Evolutionary conservation across 30 jellyfish, hydroid and myxozoan species (phyloP), one percentile per base, ranked within the genome.

Genomic region (Clytia hemisphaerica): DNA sequence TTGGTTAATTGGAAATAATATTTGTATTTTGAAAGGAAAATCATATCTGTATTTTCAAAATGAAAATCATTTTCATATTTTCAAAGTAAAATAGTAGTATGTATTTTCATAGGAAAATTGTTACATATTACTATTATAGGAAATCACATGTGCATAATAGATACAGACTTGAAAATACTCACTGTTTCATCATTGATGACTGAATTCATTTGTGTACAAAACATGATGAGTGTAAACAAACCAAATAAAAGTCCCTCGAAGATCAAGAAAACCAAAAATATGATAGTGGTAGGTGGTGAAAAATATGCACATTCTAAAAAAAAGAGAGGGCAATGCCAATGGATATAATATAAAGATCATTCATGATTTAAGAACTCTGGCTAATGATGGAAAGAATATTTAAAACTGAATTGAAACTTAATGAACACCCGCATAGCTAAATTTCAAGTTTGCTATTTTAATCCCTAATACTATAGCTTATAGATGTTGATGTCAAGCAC

Each of bases 191-290:
- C 94, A 22, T 81, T 32, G 66, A 79, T 57, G 22, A 88, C 97
- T n/a, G 97, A 83, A 45, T 75, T 80, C 16, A 79, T 49, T 74
- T 88, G 94, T 10, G 94, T 88, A 62, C 94, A 88, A 26, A 79
- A 76, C 97, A 88, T 79, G 15, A 88, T 85, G 59, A 88, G 34
- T 6, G 97, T 88, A 64, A 86, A 86, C 33, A 86, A 59, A 2
- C 96, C 96, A 72, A 86, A 86, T 7, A 86, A 83, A 15, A 86
- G 79, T 27, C 96, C 96, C 54, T 86, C 96, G 37, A 86, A 86
- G 4, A 86, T 83, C 80, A 86, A 85, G 34, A 86, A 86, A 47
- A 86, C 93, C 9, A 86, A 61, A 66, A 86, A 86, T 14, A 86
- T 67, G 53, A 86, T 79, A 25, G 96, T 78, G 22, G 96, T 88